Evolutionary conservation across 2,797 vertebrate genomes (phyloP).

Genomic region (Sebastes steindachneri): DNA sequence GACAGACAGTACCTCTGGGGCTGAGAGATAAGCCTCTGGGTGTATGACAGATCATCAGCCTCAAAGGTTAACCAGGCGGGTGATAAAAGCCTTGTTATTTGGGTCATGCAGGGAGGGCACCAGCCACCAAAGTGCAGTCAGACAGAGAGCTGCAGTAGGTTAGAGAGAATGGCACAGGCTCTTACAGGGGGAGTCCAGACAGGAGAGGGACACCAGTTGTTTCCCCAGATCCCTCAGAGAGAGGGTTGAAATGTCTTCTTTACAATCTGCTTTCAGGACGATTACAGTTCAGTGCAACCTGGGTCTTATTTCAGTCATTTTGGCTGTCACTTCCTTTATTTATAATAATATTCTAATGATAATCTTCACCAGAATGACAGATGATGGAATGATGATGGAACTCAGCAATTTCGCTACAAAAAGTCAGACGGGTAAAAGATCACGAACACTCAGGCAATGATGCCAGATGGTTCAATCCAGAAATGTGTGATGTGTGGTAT

Average conservation of each 20-base stretch:
- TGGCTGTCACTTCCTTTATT: not conserved
- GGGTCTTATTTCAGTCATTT: not conserved
- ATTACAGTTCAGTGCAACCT: not conserved
- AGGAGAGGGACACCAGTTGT: not conserved
- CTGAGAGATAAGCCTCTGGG: slow-evolving; percentile 61
- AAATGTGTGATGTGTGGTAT: too few species aligned
- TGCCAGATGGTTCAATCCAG: not conserved
- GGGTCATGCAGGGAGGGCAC: slow-evolving; percentile 53
- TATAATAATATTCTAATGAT: not conserved
- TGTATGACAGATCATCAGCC: slow-evolving; percentile 62
- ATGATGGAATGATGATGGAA: too few species aligned
- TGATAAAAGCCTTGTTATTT: slow-evolving; percentile 67
- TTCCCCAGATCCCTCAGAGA: not conserved
- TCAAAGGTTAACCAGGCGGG: slow-evolving; percentile 72
- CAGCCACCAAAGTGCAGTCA: slow-evolving; percentile 27
- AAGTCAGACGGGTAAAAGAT: not conserved
- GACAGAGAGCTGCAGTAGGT: slow-evolving; percentile 14
- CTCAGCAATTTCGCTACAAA: not conserved
- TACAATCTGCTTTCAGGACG: not conserved
- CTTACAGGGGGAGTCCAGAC: not conserved
- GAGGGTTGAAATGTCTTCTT: not conserved
- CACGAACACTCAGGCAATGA: not conserved
- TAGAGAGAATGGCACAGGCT: not conserved
- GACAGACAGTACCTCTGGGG: slow-evolving; percentile 50
- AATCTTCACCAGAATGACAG: not conserved